phyloP scores from a whole-genome alignment of 92 coral and sea anemone species.

The Zoanthus solanderi region DNA sequence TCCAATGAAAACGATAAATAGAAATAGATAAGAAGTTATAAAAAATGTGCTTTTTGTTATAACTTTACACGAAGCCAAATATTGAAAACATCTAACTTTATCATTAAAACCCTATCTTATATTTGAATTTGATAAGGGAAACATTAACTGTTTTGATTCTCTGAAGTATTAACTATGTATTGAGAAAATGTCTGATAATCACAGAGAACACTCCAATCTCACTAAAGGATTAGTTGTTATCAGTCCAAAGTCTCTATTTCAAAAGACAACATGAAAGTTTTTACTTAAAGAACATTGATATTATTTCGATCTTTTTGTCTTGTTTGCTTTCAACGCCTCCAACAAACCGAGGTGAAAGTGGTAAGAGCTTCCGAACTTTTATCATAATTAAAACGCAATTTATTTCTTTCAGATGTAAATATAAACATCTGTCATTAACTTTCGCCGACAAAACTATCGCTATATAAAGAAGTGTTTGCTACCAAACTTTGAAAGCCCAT shows the following conservation, averaged over 20 bases:
- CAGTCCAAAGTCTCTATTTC: not conserved
- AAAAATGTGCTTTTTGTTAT: not conserved
- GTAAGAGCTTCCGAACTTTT: slow-evolving; percentile 31
- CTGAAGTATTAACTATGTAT: too few relatives aligned
- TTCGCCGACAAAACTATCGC: slow-evolving; percentile 13
- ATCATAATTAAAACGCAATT: slow-evolving; percentile 39
- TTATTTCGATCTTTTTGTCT: slow-evolving; percentile 27
- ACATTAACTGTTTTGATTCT: not conserved
- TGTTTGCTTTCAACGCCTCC: slow-evolving; percentile 33
- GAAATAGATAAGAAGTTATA: not conserved
- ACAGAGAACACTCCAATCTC: not conserved
- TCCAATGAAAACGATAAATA: not conserved
- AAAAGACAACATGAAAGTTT: not conserved
- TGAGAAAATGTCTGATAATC: not conserved
- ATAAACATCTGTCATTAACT: slow-evolving; percentile 12
- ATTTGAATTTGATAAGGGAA: not conserved
- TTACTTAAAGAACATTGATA: not conserved
- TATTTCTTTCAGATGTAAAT: not conserved
- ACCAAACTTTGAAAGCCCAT: not conserved
- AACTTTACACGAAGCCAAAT: not conserved
- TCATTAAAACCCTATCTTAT: not conserved
- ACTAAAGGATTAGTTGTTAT: not conserved
- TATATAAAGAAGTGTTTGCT: slow-evolving; percentile 7
- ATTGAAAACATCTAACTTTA: not conserved
- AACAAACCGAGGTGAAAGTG: slow-evolving; percentile 15